Evolutionary conservation across 2,797 vertebrate species (phyloP).

Genomic region (Hippoglossus hippoglossus): DNA sequence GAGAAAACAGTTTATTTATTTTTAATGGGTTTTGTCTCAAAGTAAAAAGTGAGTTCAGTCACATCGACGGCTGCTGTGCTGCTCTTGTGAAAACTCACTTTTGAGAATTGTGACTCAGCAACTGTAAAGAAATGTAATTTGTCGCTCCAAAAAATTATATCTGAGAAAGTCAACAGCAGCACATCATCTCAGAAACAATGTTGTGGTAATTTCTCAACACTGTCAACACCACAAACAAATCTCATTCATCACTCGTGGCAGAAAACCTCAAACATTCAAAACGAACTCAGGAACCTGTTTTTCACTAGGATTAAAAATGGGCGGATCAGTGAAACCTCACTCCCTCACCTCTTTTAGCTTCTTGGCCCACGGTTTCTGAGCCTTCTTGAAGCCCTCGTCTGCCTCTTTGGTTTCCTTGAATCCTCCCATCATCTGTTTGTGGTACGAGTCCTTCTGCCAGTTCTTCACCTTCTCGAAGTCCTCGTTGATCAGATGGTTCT

Average conservation of each 20-base stretch:
- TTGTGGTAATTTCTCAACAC: not conserved
- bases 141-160: not conserved
- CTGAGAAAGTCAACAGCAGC: not conserved
- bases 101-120: not conserved
- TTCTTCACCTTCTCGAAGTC: slow-evolving; percentile 99
- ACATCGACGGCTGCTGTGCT: not conserved
- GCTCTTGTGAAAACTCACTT: not conserved
- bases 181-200: not conserved
- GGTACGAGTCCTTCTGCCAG: slow-evolving; percentile 98
- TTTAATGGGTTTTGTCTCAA: not conserved
- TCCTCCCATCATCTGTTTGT: slow-evolving; percentile 99
- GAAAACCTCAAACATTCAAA: not conserved
- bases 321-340: no score
- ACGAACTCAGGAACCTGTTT: not conserved
- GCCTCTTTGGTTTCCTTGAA: slow-evolving; percentile 99
- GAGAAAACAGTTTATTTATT: no score
- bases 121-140: not conserved
- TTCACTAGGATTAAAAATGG: no score
- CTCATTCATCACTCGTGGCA: not conserved
- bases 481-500: slow-evolving; percentile 89
- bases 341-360: slow-evolving; percentile 95
- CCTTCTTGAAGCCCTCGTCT: slow-evolving; percentile 96
- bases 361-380: slow-evolving; percentile 98
- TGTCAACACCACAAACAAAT: not conserved
- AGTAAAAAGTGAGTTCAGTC: not conserved